Conservation (phyloP, 2,888 invertebrate species). For the Plebejus melissa region DNA sequence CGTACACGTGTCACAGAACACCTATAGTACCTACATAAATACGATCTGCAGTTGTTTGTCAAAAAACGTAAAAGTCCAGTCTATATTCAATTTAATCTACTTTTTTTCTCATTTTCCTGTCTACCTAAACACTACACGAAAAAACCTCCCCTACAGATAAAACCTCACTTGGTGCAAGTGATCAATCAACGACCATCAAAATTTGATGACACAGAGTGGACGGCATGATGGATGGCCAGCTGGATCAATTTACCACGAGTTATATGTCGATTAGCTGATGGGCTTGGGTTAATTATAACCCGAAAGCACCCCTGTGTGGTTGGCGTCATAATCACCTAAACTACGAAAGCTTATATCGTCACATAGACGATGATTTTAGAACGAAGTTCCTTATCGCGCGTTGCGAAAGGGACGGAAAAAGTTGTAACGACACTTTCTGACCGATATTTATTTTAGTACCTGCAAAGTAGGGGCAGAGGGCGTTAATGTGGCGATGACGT, state of each 20-base stretch:
- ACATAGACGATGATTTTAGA: no score
- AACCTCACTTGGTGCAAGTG: constrained; percentile 45
- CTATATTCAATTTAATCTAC: background rate
- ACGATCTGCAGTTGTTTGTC: no score
- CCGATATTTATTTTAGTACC: no score
- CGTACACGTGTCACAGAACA: no score
- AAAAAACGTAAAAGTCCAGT: background rate
- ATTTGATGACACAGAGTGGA: constrained; percentile 75
- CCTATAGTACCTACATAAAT: no score
- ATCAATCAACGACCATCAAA: constrained; percentile 74
- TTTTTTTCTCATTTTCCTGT: background rate
- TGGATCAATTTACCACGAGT: constrained; percentile 15
- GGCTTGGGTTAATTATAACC: constrained; percentile 5
- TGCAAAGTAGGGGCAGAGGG: no score
- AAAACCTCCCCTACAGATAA: constrained; percentile 10
- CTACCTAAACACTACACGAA: background rate
- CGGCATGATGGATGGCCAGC: constrained; percentile 70
- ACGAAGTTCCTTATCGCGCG: no score
- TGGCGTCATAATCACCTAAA: background rate
- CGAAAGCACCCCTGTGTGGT: background rate
- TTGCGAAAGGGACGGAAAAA: no score
- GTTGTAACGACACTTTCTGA: no score
- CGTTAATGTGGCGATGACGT: no score
- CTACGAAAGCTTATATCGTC: background rate
- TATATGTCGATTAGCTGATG: constrained; percentile 20